Conservation (phyloP, 2,888 invertebrate genomes). For the Caenorhabditis doughertyi region DNA sequence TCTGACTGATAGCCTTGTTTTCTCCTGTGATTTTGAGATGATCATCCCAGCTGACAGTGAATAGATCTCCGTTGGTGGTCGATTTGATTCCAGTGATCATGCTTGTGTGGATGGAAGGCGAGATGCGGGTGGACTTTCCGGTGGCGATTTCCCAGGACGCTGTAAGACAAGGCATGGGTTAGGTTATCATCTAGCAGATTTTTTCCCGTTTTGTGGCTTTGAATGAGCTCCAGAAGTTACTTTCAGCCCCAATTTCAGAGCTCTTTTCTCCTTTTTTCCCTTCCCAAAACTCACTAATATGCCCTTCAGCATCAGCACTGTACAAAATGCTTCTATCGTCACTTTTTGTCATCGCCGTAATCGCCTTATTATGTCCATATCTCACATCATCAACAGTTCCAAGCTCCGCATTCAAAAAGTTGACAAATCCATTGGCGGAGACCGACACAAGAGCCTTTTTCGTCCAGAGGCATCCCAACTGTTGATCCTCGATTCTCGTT, state of each 20-base stretch:
- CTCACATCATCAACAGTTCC: constrained; percentile 65
- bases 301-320: constrained; percentile 95
- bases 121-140: constrained; percentile 90
- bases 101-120: constrained; percentile 88
- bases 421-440: constrained; percentile 95
- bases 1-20: too few relatives aligned
- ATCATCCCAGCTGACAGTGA: constrained; percentile 96
- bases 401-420: constrained; percentile 91
- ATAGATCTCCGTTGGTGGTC: constrained; percentile 85
- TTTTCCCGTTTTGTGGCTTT: too few relatives aligned
- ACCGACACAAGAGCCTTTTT: constrained; percentile 91
- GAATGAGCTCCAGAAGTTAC: too few relatives aligned
- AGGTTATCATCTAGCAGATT: too few relatives aligned
- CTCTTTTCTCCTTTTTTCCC: not conserved
- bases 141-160: constrained; percentile 83
- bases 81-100: constrained; percentile 92
- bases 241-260: too few relatives aligned
- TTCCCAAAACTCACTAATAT: constrained; percentile 86
- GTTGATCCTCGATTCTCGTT: constrained; percentile 84
- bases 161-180: constrained; percentile 44
- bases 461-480: constrained; percentile 97
- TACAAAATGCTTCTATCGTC: constrained; percentile 90
- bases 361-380: constrained; percentile 96
- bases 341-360: constrained; percentile 90
- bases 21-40: constrained; percentile 86